A percentile compares a stretch with the other conserved stretches of the same genome.
Conservation (phyloP, 2,888 invertebrate species). For the Maniola hyperantus region DNA sequence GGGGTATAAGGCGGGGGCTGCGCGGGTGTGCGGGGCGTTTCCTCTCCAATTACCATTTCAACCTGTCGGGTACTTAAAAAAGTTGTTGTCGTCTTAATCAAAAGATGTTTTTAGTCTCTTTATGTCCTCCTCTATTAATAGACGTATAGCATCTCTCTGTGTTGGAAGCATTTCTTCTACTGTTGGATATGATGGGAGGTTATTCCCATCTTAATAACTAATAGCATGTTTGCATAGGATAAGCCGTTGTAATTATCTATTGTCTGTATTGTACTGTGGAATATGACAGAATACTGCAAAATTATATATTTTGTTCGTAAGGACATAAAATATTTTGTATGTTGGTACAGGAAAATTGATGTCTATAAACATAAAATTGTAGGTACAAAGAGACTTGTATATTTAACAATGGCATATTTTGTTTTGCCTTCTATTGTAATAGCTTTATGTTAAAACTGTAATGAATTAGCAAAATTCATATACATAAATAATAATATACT, state of each 20-base stretch:
- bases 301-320: conserved; percentile 22
- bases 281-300: conserved; percentile 10
- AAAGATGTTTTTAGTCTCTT: no score
- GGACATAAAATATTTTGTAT: conserved; percentile 29
- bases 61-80: no score
- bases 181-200: conserved; percentile 10
- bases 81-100: no score
- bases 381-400: conserved; percentile 30
- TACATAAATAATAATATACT: background rate
- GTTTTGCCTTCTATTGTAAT: background rate
- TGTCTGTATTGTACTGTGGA: conserved; percentile 18
- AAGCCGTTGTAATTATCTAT: conserved; percentile 32
- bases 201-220: conserved; percentile 14
- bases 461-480: background rate
- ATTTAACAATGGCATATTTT: conserved; percentile 28
- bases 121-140: background rate
- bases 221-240: conserved; percentile 20
- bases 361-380: conserved; percentile 29
- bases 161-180: conserved; percentile 21
- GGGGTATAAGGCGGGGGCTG: no score
- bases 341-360: conserved; percentile 2
- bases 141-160: background rate
- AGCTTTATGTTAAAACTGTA: background rate
- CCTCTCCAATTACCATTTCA: no score
- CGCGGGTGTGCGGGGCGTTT: no score